Percentiles rank a stretch among this genome's conserved stretches.
phyloP scores from a whole-genome alignment of 1,140 invertebrate species.

The Drosophila malerkotliana region DNA sequence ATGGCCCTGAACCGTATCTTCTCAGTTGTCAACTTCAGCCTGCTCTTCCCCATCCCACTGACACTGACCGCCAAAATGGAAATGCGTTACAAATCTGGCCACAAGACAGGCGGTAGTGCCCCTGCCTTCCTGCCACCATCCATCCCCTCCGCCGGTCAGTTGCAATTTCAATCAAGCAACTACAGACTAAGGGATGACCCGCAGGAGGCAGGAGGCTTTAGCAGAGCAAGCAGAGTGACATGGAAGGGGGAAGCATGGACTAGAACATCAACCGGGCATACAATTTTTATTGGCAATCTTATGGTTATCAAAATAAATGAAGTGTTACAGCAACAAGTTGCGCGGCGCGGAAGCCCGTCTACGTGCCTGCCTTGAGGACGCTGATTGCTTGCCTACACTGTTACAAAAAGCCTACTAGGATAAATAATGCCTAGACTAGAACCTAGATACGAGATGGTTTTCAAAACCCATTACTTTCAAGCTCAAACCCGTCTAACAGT shows the following conservation, averaged over 20 bases:
- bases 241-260: not conserved
- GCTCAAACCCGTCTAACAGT: not conserved
- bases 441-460: not conserved
- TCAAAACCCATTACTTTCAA: not conserved
- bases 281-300: constrained; percentile 76
- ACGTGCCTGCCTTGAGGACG: constrained; percentile 53
- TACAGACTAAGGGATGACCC: constrained; percentile 76
- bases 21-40: constrained; percentile 73
- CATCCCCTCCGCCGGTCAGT: constrained; percentile 38
- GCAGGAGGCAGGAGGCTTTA: constrained; percentile 12
- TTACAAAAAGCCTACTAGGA: not conserved
- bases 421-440: not conserved
- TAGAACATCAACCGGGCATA: constrained; percentile 23
- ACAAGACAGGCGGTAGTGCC: constrained; percentile 37
- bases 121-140: not conserved
- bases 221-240: not conserved
- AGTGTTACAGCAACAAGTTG: constrained; percentile 77
- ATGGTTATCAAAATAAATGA: constrained; percentile 83
- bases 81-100: constrained; percentile 68
- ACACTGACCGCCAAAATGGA: constrained; percentile 73
- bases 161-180: constrained; percentile 73
- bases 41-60: constrained; percentile 45
- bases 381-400: constrained; percentile 51
- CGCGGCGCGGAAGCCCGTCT: constrained; percentile 65
- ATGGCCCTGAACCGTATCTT: constrained; percentile 64